Evolutionary conservation across 2,888 invertebrate species (phyloP).

Genomic region (Caenorhabditis angaria): DNA sequence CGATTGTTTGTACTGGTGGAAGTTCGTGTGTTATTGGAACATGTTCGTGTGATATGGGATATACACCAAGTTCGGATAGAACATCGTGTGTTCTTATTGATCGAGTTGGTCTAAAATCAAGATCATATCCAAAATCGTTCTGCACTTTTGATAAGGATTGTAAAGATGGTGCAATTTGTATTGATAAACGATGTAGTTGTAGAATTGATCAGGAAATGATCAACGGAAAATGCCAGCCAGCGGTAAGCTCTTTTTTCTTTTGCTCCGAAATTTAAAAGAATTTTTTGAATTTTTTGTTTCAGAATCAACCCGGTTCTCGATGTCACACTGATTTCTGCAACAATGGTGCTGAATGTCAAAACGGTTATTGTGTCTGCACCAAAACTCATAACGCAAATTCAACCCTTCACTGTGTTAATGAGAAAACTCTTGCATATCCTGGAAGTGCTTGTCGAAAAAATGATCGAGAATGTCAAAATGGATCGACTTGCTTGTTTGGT

Average conservation of each 20-base stretch:
- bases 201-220: conserved; percentile 39
- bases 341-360: conserved; percentile 53
- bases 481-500: conserved; percentile 40
- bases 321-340: conserved; percentile 44
- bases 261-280: neutral
- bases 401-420: conserved; percentile 22
- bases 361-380: conserved; percentile 54
- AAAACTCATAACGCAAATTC: conserved; percentile 24
- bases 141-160: conserved; percentile 50
- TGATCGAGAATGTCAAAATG: conserved; percentile 28
- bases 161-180: conserved; percentile 42
- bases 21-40: conserved; percentile 65
- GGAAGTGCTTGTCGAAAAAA: conserved; percentile 38
- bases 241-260: conserved; percentile 12
- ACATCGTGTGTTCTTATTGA: conserved; percentile 48
- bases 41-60: conserved; percentile 69
- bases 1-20: conserved; percentile 65
- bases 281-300: conserved; percentile 10
- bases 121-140: conserved; percentile 48
- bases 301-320: conserved; percentile 44
- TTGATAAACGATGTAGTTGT: conserved; percentile 50
- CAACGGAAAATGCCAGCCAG: conserved; percentile 41
- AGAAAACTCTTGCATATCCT: conserved; percentile 25
- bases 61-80: conserved; percentile 58
- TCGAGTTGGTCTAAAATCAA: conserved; percentile 25